Percentiles rank a stretch among this genome's conserved stretches.
These are phyloP conservation scores for Xenopus laevis DNA, from an alignment of 2,113 vertebrate genomes.

Conservation along the genomic window DNA sequence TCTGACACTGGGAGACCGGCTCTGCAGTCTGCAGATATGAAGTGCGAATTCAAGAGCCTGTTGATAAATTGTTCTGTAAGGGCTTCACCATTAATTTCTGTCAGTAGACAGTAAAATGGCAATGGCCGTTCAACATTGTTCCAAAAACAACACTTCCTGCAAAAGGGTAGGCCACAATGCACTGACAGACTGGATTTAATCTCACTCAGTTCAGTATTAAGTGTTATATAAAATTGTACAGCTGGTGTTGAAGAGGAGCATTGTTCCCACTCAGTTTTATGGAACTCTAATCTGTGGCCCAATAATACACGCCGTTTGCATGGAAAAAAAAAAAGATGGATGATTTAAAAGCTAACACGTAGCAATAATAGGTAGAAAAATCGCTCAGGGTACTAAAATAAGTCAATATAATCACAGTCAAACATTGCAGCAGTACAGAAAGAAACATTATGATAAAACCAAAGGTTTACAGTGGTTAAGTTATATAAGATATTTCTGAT, in stretches of 20 bases:
- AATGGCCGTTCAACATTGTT: slow-evolving; percentile 66
- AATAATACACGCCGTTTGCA: slow-evolving; percentile 12
- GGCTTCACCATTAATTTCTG: slow-evolving; percentile 77
- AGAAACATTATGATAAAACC: neutral
- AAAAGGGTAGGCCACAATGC: slow-evolving; percentile 69
- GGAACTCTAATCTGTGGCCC: slow-evolving; percentile 43
- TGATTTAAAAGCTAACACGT: slow-evolving; percentile 31
- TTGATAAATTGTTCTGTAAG: slow-evolving; percentile 73
- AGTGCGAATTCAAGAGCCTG: slow-evolving; percentile 63
- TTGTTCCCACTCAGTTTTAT: slow-evolving; percentile 57
- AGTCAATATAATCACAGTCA: neutral
- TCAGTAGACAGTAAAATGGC: slow-evolving; percentile 78
- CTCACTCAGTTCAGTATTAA: slow-evolving; percentile 63
- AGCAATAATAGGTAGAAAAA: slow-evolving; percentile 25
- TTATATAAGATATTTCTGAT: too few species aligned
- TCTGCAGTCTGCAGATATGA: slow-evolving; percentile 60
- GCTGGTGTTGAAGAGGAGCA: slow-evolving; percentile 58
- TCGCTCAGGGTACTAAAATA: slow-evolving; percentile 2
- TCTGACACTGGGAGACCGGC: slow-evolving; percentile 60
- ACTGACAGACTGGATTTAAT: slow-evolving; percentile 77
- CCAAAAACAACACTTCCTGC: slow-evolving; percentile 84
- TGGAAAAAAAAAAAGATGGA: slow-evolving; percentile 12
- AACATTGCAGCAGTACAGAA: neutral
- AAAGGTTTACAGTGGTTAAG: too few species aligned
- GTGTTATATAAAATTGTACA: slow-evolving; percentile 65